phyloP scores from a whole-genome alignment of 2,797 vertebrate genomes.

The Lagocephalus sceleratus region DNA sequence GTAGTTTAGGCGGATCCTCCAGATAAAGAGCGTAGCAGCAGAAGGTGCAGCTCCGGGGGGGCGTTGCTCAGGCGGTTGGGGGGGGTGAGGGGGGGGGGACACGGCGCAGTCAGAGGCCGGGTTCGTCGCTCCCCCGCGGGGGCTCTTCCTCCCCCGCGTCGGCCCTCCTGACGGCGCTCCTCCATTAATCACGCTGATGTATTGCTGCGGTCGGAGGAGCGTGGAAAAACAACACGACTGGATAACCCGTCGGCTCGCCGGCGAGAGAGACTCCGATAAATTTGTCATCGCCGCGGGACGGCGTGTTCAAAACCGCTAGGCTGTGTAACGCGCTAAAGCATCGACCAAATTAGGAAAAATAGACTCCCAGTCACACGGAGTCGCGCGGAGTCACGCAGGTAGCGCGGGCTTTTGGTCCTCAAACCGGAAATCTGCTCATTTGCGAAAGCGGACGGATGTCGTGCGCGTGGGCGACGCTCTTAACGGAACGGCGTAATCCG shows the following conservation, averaged over 20 bases:
- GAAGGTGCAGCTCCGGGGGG: too few relatives aligned
- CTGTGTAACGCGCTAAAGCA: conserved; percentile 5
- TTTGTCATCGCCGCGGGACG: conserved; percentile 13
- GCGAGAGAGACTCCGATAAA: conserved; percentile 1
- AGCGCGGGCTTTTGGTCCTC: too few relatives aligned
- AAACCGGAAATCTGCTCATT: too few relatives aligned
- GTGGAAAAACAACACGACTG: conserved; percentile 56
- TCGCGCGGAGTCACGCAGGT: too few relatives aligned
- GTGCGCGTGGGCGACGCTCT: too few relatives aligned
- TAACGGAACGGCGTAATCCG: too few relatives aligned
- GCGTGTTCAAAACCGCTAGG: background rate
- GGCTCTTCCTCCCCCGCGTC: conserved; percentile 45
- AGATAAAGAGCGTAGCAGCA: too few relatives aligned
- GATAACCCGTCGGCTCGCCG: conserved; percentile 51
- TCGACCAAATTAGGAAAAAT: background rate
- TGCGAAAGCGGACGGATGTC: too few relatives aligned
- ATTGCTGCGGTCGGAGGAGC: conserved; percentile 47
- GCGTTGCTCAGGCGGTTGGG: too few relatives aligned
- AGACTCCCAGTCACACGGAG: background rate
- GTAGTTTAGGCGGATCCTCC: too few relatives aligned
- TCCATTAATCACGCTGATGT: conserved; percentile 74
- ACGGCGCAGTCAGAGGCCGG: too few relatives aligned
- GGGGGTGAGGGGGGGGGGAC: too few relatives aligned
- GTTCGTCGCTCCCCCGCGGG: conserved; percentile 47
- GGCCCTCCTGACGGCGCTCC: conserved; percentile 51